These are phyloP conservation scores for Hanleya hanleyi DNA, from an alignment of 2,888 invertebrate species.

Conservation along the genomic window DNA sequence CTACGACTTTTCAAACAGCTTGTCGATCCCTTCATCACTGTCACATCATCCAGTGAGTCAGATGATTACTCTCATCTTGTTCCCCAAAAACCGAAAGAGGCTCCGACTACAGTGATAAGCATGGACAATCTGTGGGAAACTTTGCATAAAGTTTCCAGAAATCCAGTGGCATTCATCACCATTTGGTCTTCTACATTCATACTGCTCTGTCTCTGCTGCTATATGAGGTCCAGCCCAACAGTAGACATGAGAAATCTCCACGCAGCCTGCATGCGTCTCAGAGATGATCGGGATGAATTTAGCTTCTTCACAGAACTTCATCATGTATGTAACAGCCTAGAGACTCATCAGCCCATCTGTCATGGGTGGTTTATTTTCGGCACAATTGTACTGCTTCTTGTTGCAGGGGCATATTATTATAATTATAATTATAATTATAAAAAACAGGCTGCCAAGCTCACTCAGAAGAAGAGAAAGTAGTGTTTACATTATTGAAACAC, in stretches of 20 bases:
- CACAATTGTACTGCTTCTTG: no score
- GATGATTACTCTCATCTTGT: neutral
- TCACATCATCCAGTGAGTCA: constrained; percentile 4
- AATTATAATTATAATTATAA: no score
- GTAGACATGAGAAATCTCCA: neutral
- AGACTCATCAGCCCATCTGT: no score
- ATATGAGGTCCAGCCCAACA: neutral
- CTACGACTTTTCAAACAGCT: constrained; percentile 22
- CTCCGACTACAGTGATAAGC: neutral
- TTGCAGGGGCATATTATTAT: no score
- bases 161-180: neutral
- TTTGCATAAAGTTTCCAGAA: neutral
- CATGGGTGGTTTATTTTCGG: no score
- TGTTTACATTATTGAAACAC: no score
- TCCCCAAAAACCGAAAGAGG: neutral
- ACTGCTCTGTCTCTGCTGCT: neutral
- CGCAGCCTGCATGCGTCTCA: neutral
- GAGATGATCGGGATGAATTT: neutral
- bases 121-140: neutral
- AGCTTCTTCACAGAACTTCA: neutral
- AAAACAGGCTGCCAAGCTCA: no score
- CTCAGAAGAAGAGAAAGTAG: no score
- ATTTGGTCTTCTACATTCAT: neutral
- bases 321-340: neutral
- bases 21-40: constrained; percentile 14